Evolutionary conservation across 2,888 invertebrate species (phyloP).

Genomic region (Scaeva pyrastri): DNA sequence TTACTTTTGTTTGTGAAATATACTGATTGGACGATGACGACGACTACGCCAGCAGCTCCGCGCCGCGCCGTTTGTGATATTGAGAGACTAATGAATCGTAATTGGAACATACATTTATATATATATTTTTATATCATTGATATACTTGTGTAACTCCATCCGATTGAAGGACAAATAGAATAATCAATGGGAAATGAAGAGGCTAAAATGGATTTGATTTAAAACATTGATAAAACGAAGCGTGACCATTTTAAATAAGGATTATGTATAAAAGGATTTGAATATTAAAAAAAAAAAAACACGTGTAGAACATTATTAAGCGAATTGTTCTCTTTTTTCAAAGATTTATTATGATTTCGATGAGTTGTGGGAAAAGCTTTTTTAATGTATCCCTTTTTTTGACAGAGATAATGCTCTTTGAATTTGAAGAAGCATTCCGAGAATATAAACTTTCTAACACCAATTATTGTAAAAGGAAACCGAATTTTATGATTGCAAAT

Average conservation of each 20-base stretch:
- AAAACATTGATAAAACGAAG: constrained; percentile 4
- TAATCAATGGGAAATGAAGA: constrained; percentile 7
- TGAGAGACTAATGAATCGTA: constrained; percentile 1
- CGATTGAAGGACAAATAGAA: not conserved
- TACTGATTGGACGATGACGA: not conserved
- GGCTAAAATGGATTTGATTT: not conserved
- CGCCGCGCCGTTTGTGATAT: not conserved
- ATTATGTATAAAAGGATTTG: not conserved
- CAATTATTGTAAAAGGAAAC: no score
- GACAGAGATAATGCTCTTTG: no score
- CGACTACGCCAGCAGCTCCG: no score
- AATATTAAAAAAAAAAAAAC: no score
- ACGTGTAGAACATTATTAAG: no score
- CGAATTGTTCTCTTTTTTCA: no score
- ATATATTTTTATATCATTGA: not conserved
- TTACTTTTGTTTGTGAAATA: not conserved
- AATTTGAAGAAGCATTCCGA: no score
- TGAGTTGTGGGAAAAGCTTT: no score
- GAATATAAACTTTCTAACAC: no score
- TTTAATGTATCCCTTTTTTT: no score
- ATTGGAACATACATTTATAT: not conserved
- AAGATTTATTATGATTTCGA: no score
- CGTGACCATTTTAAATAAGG: not conserved
- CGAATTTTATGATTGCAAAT: no score
- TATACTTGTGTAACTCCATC: not conserved